These are phyloP conservation scores for Corythaeola cristata DNA, from an alignment of 2,113 vertebrate species.

Conservation along the genomic window DNA sequence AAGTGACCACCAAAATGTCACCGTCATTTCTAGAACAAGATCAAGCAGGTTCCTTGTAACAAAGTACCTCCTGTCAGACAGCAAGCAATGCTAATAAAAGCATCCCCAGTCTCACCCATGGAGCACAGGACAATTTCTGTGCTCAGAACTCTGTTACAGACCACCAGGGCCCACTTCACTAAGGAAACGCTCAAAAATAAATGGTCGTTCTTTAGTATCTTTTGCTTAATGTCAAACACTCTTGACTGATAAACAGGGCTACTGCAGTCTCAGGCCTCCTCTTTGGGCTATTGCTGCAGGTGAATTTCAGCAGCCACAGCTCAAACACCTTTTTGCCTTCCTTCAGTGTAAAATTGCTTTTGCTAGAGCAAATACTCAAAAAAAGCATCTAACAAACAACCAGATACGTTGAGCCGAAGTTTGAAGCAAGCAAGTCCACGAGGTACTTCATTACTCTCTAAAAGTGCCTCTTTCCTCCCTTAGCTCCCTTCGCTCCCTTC, in stretches of 20 bases:
- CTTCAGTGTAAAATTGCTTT: not conserved
- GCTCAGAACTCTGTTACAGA: not conserved
- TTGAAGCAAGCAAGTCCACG: not conserved
- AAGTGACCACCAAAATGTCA: not conserved
- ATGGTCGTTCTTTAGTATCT: not conserved
- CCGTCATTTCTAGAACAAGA: not conserved
- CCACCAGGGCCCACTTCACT: rapidly evolving
- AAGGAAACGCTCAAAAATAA: not conserved
- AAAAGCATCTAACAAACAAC: not conserved
- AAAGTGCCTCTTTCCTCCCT: not conserved
- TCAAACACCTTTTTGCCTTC: not conserved
- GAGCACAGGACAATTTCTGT: not conserved
- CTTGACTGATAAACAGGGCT: not conserved
- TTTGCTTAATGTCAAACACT: not conserved
- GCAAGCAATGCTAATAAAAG: not conserved
- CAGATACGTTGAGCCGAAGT: not conserved
- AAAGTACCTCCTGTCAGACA: not conserved
- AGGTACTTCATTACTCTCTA: not conserved
- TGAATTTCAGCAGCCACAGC: not conserved
- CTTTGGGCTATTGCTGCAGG: not conserved
- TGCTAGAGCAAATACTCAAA: not conserved
- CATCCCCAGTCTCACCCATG: not conserved
- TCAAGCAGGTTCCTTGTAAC: not conserved
- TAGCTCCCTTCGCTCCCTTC: not conserved
- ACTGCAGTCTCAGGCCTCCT: not conserved